A percentile compares a stretch with the other conserved stretches of the same genome.
Evolutionary conservation across 2,888 invertebrate species (phyloP).

Genomic region (Malthinus seriepunctatus): DNA sequence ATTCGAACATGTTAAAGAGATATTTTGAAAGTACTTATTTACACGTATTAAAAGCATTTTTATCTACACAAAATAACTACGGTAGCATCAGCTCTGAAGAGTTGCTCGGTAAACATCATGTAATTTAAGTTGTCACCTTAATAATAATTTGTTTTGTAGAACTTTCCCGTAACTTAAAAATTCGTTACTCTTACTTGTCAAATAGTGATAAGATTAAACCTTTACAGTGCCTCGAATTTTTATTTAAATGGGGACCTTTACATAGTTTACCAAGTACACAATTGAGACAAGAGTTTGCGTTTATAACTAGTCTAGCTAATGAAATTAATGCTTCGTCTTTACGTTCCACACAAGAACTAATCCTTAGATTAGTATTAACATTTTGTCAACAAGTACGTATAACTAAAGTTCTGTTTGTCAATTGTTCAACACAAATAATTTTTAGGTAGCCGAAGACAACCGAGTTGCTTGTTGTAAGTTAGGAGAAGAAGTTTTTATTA

Average conservation of each 20-base stretch:
- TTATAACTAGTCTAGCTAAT: constrained; percentile 42
- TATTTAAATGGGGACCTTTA: constrained; percentile 44
- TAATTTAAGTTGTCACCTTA: constrained; percentile 10
- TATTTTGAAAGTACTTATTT: constrained; percentile 60
- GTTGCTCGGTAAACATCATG: constrained; percentile 60
- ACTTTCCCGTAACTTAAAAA: constrained; percentile 25
- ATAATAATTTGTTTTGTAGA: constrained; percentile 22
- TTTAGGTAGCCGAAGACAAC: constrained; percentile 49
- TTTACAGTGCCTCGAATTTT: constrained; percentile 40
- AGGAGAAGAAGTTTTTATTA: constrained; percentile 46
- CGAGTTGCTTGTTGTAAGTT: constrained; percentile 49
- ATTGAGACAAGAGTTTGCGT: constrained; percentile 43
- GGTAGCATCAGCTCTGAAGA: constrained; percentile 56
- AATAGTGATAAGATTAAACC: constrained; percentile 28
- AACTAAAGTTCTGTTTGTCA: background rate
- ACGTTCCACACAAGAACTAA: constrained; percentile 34
- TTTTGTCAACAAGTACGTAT: constrained; percentile 27
- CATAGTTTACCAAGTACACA: constrained; percentile 39
- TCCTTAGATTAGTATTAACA: constrained; percentile 27
- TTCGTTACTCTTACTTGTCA: background rate
- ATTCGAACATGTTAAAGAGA: constrained; percentile 45
- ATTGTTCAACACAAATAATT: constrained; percentile 3
- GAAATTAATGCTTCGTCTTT: constrained; percentile 32
- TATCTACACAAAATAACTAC: constrained; percentile 59
- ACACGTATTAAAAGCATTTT: constrained; percentile 59